Conservation (phyloP, 2,888 invertebrate genomes). For the Empis livida region DNA sequence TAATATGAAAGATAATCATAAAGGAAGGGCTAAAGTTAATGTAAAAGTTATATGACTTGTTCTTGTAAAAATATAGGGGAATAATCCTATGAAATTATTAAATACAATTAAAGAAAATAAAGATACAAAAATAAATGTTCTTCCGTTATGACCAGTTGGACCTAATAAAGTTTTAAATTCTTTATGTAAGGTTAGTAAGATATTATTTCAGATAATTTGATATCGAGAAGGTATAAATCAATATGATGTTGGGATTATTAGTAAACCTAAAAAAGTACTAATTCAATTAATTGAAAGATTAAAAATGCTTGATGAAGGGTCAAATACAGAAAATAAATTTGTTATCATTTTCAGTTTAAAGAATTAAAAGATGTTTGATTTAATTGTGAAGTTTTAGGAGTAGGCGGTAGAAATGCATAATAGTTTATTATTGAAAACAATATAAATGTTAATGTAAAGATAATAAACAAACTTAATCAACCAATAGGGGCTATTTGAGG, state of each 20-base stretch:
- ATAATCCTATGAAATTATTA: constrained; percentile 56
- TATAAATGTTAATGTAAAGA: constrained; percentile 35
- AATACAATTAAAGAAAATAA: constrained; percentile 47
- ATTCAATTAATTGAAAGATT: constrained; percentile 46
- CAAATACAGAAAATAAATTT: constrained; percentile 55
- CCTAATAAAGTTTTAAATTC: constrained; percentile 47
- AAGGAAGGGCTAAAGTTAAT: constrained; percentile 43
- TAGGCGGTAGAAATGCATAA: constrained; percentile 33
- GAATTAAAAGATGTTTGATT: constrained; percentile 20
- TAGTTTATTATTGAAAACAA: constrained; percentile 42
- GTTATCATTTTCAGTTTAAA: constrained; percentile 49
- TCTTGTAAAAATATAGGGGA: constrained; percentile 57
- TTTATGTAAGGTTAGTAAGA: constrained; percentile 37
- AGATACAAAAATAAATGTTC: constrained; percentile 43
- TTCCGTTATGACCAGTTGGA: constrained; percentile 36
- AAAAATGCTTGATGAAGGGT: constrained; percentile 42
- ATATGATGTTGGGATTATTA: constrained; percentile 40
- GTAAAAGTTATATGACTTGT: constrained; percentile 51
- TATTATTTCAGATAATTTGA: constrained; percentile 38
- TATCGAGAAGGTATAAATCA: constrained; percentile 44
- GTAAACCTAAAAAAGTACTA: constrained; percentile 38
- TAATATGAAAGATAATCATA: constrained; percentile 53
- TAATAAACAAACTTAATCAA: constrained; percentile 36
- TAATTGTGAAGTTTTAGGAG: constrained; percentile 24
- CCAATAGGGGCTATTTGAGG: constrained; percentile 55